Conservation (phyloP, 2,797 vertebrate species). For the Alcedo quadribrachys region DNA sequence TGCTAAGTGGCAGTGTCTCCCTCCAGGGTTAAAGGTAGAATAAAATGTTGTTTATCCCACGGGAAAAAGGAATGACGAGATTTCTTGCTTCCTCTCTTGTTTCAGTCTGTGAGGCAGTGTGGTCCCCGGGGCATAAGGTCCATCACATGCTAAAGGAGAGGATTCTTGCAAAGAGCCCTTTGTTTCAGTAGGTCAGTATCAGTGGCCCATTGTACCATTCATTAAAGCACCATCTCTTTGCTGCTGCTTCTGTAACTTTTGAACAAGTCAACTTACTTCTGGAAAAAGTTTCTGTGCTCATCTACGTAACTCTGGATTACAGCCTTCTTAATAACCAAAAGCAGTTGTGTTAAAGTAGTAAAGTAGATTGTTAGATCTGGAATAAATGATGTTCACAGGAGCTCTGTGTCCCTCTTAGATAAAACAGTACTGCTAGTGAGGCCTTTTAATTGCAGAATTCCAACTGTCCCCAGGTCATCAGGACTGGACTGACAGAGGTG, state of each 20-base stretch:
- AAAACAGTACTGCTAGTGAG: not conserved
- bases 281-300: not conserved
- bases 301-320: not conserved
- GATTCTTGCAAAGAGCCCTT: constrained; percentile 18
- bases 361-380: not conserved
- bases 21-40: constrained; percentile 50
- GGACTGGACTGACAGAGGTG: not conserved
- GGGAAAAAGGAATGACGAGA: not conserved
- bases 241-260: not conserved
- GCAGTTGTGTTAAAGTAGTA: not conserved
- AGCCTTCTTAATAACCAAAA: not conserved
- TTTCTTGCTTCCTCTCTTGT: constrained; percentile 12
- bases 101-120: not conserved
- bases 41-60: constrained; percentile 38
- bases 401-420: not conserved
- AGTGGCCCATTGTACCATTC: not conserved
- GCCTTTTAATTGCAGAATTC: not conserved
- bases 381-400: not conserved
- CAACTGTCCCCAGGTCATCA: not conserved
- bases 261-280: not conserved
- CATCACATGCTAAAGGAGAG: not conserved
- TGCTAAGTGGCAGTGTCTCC: constrained; percentile 23
- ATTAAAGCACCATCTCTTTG: not conserved
- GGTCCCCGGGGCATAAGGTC: not conserved
- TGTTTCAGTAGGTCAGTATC: constrained; percentile 1